These are phyloP conservation scores for Megamerina dolium DNA, from an alignment of 2,888 invertebrate genomes.

Conservation along the genomic window DNA sequence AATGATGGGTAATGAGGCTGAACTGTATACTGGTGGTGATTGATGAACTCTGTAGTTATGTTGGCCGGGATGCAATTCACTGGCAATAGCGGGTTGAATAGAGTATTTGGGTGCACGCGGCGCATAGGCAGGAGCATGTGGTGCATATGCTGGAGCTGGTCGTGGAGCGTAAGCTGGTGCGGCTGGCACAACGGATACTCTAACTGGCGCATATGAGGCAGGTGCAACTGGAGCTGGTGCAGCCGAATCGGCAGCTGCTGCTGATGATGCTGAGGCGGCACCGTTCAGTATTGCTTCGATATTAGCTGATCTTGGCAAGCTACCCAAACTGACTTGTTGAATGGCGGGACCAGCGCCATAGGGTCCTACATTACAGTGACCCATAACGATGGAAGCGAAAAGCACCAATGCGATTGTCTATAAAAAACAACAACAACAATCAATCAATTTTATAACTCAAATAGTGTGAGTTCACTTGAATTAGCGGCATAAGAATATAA, in stretches of 20 bases:
- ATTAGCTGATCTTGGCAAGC: slow-evolving; percentile 8
- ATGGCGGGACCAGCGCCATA: slow-evolving; percentile 1
- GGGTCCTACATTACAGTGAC: slow-evolving; percentile 12
- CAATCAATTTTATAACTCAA: neutral
- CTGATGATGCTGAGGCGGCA: neutral
- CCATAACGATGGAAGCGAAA: slow-evolving; percentile 28
- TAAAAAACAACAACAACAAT: slow-evolving; percentile 3
- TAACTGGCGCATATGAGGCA: slow-evolving; percentile 4
- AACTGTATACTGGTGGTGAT: slow-evolving; percentile 32
- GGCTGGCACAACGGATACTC: slow-evolving; percentile 1
- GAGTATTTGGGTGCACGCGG: slow-evolving; percentile 15
- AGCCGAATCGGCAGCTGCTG: neutral
- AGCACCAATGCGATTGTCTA: slow-evolving; percentile 31
- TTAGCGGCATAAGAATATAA: too few relatives aligned
- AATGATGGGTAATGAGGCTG: slow-evolving; percentile 33
- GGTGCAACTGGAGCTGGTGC: neutral
- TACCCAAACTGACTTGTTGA: slow-evolving; percentile 11
- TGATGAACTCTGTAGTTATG: slow-evolving; percentile 30
- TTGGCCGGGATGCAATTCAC: slow-evolving; percentile 34
- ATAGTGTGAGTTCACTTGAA: too few relatives aligned
- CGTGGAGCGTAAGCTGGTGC: slow-evolving; percentile 5
- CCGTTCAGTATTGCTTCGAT: slow-evolving; percentile 9
- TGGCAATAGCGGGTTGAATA: slow-evolving; percentile 29
- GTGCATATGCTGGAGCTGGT: slow-evolving; percentile 18
- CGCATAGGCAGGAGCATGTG: too few relatives aligned